phyloP scores from a whole-genome alignment of 53 echinoderm and acorn worm species.

The Patiria pectinifera region DNA sequence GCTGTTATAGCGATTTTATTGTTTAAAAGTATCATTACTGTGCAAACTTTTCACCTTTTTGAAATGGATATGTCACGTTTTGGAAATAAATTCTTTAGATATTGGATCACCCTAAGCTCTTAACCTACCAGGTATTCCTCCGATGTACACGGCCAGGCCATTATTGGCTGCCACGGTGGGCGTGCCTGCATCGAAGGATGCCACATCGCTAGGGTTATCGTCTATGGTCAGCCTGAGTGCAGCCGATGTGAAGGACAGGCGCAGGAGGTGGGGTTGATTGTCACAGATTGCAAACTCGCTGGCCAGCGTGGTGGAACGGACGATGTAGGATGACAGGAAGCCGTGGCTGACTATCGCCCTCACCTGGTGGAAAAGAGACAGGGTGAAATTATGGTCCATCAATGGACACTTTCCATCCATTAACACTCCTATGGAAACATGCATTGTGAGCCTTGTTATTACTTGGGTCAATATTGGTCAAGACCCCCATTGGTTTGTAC shows the following conservation, averaged over 20 bases:
- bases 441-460: too few species aligned
- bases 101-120: not conserved
- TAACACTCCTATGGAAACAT: too few species aligned
- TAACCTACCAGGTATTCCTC: slow-evolving; percentile 81
- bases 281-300: slow-evolving; percentile 85
- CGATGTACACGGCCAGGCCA: slow-evolving; percentile 71
- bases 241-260: slow-evolving; percentile 42
- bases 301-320: slow-evolving; percentile 72
- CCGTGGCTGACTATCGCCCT: slow-evolving; percentile 81
- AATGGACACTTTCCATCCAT: not conserved
- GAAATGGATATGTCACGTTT: too few species aligned
- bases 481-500: too few species aligned
- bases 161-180: slow-evolving; percentile 46
- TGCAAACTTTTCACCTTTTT: too few species aligned
- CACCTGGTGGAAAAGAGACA: slow-evolving; percentile 63
- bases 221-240: slow-evolving; percentile 74
- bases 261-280: slow-evolving; percentile 74
- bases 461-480: too few species aligned
- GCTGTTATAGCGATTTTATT: too few species aligned
- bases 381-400: not conserved
- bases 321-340: slow-evolving; percentile 67
- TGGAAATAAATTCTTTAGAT: too few species aligned
- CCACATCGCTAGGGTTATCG: slow-evolving; percentile 59
- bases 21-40: too few species aligned
- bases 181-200: slow-evolving; percentile 53